Conservation (phyloP, 2,797 vertebrate species). For the Chiloscyllium punctatum region DNA sequence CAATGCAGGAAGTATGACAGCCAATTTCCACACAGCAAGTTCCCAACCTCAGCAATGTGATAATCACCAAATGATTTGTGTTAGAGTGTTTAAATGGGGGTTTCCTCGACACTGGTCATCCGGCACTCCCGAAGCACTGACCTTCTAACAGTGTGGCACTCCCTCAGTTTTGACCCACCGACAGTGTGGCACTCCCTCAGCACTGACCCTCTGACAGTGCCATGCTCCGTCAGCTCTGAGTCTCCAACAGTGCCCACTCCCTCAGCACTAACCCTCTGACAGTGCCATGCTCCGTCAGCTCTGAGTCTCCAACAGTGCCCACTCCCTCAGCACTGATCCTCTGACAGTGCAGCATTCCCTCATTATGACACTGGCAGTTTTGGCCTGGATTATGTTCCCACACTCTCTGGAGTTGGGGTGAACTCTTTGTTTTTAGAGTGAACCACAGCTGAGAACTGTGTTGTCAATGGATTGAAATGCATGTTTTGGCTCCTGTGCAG, state of each 20-base stretch:
- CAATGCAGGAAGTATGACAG: neutral
- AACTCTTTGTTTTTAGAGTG: neutral
- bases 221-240: neutral
- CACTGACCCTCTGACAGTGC: too few species aligned
- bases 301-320: too few species aligned
- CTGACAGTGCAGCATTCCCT: neutral
- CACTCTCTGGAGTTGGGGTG: neutral
- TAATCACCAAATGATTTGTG: too few species aligned
- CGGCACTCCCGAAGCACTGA: too few species aligned
- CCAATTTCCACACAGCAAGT: neutral
- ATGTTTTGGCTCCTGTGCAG: neutral
- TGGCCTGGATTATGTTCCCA: too few species aligned
- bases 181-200: too few species aligned
- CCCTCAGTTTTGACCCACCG: too few species aligned
- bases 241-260: neutral
- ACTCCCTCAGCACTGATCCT: neutral
- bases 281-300: neutral
- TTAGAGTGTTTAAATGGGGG: too few species aligned
- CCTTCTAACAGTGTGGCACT: too few species aligned
- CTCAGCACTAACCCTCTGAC: neutral
- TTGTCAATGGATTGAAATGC: neutral
- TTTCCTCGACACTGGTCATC: too few species aligned
- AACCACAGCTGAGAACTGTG: neutral
- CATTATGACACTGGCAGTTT: neutral
- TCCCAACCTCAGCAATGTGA: neutral